A percentile compares a stretch with the other conserved stretches of the same genome.
These are phyloP conservation scores for Caenorhabditis sp. DNA, from an alignment of 2,888 invertebrate genomes.

Conservation along the genomic window DNA sequence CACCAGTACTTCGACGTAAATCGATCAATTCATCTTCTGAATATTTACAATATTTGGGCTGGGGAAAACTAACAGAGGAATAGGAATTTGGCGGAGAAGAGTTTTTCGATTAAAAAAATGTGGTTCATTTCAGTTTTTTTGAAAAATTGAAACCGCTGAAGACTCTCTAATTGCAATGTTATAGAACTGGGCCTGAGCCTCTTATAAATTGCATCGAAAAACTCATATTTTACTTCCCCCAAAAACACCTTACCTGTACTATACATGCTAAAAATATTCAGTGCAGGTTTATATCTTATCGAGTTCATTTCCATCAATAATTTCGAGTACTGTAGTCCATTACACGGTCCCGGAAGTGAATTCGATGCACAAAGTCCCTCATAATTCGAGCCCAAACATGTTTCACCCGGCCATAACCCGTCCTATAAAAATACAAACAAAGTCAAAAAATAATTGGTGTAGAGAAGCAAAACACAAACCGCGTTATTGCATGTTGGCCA, in stretches of 20 bases:
- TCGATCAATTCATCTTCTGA: conserved; percentile 39
- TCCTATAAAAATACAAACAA: conserved; percentile 28
- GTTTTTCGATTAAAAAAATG: no score
- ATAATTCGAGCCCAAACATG: conserved; percentile 14
- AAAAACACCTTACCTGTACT: conserved; percentile 27
- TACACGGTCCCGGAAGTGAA: conserved; percentile 32
- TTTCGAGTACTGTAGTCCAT: conserved; percentile 33
- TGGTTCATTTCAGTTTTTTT: no score
- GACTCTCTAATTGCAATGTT: no score
- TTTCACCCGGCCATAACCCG: conserved; percentile 54
- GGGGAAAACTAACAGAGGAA: no score
- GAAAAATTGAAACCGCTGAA: not conserved
- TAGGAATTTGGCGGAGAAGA: no score
- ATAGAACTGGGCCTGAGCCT: no score
- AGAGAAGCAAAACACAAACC: not conserved
- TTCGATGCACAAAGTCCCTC: conserved; percentile 31
- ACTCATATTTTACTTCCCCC: not conserved
- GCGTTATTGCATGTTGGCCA: conserved; percentile 47
- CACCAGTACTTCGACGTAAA: conserved; percentile 27
- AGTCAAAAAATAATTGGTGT: not conserved
- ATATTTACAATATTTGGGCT: not conserved
- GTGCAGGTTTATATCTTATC: conserved; percentile 21
- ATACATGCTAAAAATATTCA: conserved; percentile 47
- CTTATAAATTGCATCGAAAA: no score
- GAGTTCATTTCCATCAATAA: conserved; percentile 40